Evolutionary conservation across 35 echinoderm and acorn worm genomes (phyloP).

Genomic region (Amphiura filiformis): DNA sequence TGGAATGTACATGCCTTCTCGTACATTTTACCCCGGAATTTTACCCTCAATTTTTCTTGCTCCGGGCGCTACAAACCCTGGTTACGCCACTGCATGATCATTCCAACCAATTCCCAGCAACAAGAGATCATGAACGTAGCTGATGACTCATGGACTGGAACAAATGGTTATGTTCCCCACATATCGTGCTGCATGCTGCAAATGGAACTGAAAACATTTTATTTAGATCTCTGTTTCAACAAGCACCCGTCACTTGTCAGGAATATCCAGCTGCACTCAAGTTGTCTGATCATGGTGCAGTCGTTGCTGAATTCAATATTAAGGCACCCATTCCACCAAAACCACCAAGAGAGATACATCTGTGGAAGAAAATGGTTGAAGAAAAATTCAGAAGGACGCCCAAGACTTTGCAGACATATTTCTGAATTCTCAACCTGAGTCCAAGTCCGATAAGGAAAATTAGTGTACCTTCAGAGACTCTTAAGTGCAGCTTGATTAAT

Average conservation of each 20-base stretch:
- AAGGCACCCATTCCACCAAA: neutral
- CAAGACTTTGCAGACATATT: constrained; percentile 3
- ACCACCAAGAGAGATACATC: neutral
- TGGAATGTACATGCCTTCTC: too few species aligned
- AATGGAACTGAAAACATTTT: neutral
- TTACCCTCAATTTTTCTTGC: too few species aligned
- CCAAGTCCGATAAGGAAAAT: neutral
- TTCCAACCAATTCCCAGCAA: neutral
- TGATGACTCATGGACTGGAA: neutral
- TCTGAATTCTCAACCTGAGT: neutral
- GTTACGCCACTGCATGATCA: too few species aligned
- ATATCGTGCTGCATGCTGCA: neutral
- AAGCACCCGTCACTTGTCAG: neutral
- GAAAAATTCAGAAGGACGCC: neutral
- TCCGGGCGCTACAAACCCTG: too few species aligned
- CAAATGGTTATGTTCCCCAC: constrained; percentile 4
- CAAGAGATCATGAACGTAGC: neutral
- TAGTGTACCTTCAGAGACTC: constrained; percentile 1
- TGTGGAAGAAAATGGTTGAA: neutral
- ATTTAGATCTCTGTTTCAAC: neutral
- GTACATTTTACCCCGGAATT: too few species aligned
- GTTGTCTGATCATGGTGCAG: neutral
- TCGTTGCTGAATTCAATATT: neutral
- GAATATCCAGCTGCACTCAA: neutral
- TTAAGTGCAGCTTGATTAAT: neutral